These are phyloP conservation scores for Sceliomorpha sp. DNA, from an alignment of 2,888 invertebrate genomes.

Conservation along the genomic window DNA sequence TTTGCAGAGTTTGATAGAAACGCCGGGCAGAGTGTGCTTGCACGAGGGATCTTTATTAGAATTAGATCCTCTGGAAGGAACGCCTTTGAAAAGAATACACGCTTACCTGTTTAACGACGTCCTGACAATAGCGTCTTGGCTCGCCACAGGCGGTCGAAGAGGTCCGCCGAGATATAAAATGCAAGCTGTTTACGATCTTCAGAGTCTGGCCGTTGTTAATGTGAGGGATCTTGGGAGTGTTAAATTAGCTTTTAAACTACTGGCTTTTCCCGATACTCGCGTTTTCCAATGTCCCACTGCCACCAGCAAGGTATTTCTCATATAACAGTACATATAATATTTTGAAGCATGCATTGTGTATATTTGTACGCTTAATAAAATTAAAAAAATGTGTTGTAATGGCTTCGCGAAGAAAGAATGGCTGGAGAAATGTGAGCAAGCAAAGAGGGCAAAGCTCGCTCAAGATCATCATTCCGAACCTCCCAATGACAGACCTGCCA, in stretches of 20 bases:
- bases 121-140: slow-evolving; percentile 92
- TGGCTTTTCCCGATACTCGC: slow-evolving; percentile 95
- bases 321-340: neutral
- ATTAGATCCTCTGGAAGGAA: slow-evolving; percentile 92
- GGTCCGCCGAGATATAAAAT: slow-evolving; percentile 92
- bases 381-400: too few species aligned
- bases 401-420: slow-evolving; percentile 87
- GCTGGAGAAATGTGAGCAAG: slow-evolving; percentile 95
- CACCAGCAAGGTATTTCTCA: slow-evolving; percentile 82
- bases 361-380: too few species aligned
- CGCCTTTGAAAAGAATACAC: slow-evolving; percentile 92
- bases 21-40: slow-evolving; percentile 88
- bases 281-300: slow-evolving; percentile 94
- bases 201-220: slow-evolving; percentile 96
- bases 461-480: slow-evolving; percentile 82
- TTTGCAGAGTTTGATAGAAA: slow-evolving; percentile 88
- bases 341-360: too few species aligned
- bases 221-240: slow-evolving; percentile 94
- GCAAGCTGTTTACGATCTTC: slow-evolving; percentile 91
- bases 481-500: slow-evolving; percentile 49
- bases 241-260: slow-evolving; percentile 95
- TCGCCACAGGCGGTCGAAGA: slow-evolving; percentile 82
- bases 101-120: slow-evolving; percentile 96
- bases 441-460: slow-evolving; percentile 89
- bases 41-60: slow-evolving; percentile 96